Evolutionary conservation across 2,888 invertebrate species (phyloP).

Genomic region (Lepidocyrtoides sp.): DNA sequence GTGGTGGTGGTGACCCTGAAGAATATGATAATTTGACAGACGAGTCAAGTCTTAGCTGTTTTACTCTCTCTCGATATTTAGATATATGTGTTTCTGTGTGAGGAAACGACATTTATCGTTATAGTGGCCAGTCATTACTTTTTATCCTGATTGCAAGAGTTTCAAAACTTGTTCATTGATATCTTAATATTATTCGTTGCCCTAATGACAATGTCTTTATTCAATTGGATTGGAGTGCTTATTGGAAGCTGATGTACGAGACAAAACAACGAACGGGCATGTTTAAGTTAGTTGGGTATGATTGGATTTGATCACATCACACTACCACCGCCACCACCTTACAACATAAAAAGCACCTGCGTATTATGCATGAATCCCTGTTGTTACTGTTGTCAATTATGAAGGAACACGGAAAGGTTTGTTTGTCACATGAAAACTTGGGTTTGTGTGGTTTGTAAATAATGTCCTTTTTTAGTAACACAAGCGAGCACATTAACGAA

Average conservation of each 20-base stretch:
- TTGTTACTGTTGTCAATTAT: not conserved
- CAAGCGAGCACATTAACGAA: not conserved
- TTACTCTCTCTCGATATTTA: not conserved
- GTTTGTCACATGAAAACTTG: not conserved
- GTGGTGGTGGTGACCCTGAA: conserved; percentile 46
- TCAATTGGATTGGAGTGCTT: conserved; percentile 21
- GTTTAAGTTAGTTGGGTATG: conserved; percentile 7
- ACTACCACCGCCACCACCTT: not conserved
- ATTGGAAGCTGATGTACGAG: not conserved
- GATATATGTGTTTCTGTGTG: not conserved
- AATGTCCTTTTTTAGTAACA: not conserved
- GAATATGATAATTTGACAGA: conserved; percentile 10
- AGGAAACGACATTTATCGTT: not conserved
- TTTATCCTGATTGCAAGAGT: not conserved
- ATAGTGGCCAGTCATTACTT: not conserved
- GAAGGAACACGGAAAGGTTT: conserved; percentile 28
- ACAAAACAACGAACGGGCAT: conserved; percentile 4
- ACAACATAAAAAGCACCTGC: not conserved
- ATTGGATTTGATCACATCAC: conserved; percentile 13
- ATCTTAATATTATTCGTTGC: conserved; percentile 25
- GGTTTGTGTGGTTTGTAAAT: conserved; percentile 16
- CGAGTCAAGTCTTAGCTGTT: not conserved
- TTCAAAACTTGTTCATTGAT: conserved; percentile 57
- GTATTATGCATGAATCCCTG: conserved; percentile 20
- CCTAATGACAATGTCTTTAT: conserved; percentile 55